A percentile compares a stretch with the other conserved stretches of the same genome.
Conservation (phyloP, 2,113 vertebrate species). For the Bostrychus sinensis region DNA sequence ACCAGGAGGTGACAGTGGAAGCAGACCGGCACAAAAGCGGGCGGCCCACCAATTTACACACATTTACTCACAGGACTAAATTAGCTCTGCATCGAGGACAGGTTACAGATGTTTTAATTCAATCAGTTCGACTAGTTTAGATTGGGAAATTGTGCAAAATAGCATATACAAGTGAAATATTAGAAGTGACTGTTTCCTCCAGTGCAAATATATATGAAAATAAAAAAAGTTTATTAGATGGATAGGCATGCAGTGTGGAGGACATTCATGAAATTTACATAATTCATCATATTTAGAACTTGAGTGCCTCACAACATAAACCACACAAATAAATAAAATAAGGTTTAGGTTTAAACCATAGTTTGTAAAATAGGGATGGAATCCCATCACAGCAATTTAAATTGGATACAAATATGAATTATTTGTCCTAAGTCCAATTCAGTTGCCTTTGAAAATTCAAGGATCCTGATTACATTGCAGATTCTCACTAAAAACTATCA, state of each 20-base stretch:
- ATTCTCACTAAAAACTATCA: too few relatives aligned
- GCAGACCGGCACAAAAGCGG: background rate
- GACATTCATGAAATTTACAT: conserved; percentile 2
- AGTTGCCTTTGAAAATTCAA: too few relatives aligned
- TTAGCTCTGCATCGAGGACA: conserved; percentile 8
- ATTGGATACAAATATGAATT: too few relatives aligned
- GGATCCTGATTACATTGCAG: too few relatives aligned
- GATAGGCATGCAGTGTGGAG: background rate
- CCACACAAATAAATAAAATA: background rate
- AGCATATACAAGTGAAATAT: conserved; percentile 9
- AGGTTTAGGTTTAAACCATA: too few relatives aligned
- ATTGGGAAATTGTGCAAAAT: background rate
- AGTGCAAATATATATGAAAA: conserved; percentile 8
- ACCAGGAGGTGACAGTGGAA: conserved; percentile 17
- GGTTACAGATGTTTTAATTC: conserved; percentile 8
- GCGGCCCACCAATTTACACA: background rate
- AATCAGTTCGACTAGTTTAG: conserved; percentile 4
- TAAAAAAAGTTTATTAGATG: background rate
- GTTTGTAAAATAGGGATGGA: too few relatives aligned
- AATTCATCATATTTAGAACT: background rate
- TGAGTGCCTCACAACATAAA: background rate
- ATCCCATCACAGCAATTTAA: too few relatives aligned
- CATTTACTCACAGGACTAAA: background rate
- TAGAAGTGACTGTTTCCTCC: background rate
- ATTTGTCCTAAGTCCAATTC: too few relatives aligned